Percentiles rank a stretch among this genome's conserved stretches.
These are phyloP conservation scores for Babylonia areolata DNA, from an alignment of 1,140 invertebrate genomes.

Conservation along the genomic window DNA sequence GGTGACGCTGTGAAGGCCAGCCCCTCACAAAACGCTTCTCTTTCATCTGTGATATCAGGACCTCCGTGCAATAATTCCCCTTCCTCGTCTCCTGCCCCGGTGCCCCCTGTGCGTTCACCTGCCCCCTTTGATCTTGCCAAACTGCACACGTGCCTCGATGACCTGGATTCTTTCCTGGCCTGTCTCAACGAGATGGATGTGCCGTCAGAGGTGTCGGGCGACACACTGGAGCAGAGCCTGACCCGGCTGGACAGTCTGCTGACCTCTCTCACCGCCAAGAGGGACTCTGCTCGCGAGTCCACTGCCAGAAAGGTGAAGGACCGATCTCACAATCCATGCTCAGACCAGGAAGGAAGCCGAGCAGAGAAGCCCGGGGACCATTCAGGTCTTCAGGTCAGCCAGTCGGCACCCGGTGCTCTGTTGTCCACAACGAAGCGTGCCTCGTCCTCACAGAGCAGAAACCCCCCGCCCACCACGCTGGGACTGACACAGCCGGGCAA, in stretches of 20 bases:
- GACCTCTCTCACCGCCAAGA: not conserved
- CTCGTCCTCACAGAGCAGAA: not conserved
- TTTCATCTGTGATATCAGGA: not conserved
- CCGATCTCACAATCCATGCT: not conserved
- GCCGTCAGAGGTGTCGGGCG: not conserved
- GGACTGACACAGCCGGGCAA: slow-evolving; percentile 23
- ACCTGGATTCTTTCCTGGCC: slow-evolving; percentile 43
- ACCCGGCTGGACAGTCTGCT: slow-evolving; percentile 11
- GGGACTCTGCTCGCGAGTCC: not conserved
- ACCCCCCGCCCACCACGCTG: slow-evolving; percentile 7
- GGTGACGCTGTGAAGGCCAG: not conserved
- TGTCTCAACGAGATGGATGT: slow-evolving; percentile 41
- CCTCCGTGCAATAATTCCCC: slow-evolving; percentile 16
- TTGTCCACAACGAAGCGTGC: not conserved
- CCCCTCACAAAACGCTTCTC: too few relatives aligned
- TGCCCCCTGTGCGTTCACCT: not conserved
- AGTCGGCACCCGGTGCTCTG: not conserved
- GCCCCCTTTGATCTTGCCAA: slow-evolving; percentile 14
- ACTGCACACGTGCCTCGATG: slow-evolving; percentile 39
- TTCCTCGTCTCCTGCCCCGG: not conserved
- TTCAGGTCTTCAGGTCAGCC: not conserved
- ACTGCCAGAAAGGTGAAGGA: not conserved
- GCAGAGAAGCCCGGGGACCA: not conserved
- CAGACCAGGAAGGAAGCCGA: not conserved
- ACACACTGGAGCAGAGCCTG: slow-evolving; percentile 20